Evolutionary conservation across 2,888 invertebrate species (phyloP).

Genomic region (Eilema depressum): DNA sequence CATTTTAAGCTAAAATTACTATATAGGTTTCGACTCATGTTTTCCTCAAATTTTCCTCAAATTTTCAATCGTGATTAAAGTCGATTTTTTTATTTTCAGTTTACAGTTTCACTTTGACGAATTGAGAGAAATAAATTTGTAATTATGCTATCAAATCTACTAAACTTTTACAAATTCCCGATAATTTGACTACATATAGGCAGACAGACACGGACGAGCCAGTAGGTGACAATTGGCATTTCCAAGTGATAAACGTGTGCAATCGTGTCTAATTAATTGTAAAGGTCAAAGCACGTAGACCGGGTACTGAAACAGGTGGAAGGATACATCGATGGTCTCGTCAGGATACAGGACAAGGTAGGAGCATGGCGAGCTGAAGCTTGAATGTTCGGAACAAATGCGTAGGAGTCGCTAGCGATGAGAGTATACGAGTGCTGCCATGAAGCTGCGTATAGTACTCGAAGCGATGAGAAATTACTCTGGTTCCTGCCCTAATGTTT

Average conservation of each 20-base stretch:
- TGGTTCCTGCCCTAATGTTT: constrained; percentile 52
- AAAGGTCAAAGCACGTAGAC: constrained; percentile 28
- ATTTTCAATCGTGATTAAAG: too few relatives aligned
- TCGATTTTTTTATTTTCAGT: too few relatives aligned
- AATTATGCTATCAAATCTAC: too few relatives aligned
- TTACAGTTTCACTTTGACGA: too few relatives aligned
- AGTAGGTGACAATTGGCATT: constrained; percentile 3
- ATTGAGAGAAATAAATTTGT: too few relatives aligned
- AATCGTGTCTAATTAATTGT: constrained; percentile 24
- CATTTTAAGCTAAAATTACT: too few relatives aligned
- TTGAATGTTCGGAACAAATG: constrained; percentile 21
- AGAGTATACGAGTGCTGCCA: constrained; percentile 22
- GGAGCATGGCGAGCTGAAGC: constrained; percentile 6
- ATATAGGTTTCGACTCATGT: too few relatives aligned
- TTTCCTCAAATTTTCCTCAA: too few relatives aligned
- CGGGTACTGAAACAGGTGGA: constrained; percentile 2
- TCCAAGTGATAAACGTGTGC: background rate
- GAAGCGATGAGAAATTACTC: constrained; percentile 71
- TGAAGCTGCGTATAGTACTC: constrained; percentile 61
- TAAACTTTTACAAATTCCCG: background rate
- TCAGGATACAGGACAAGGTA: constrained; percentile 27
- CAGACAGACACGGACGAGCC: background rate
- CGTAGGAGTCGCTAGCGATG: constrained; percentile 20
- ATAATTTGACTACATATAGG: background rate
- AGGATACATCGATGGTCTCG: constrained; percentile 13